Conservation (phyloP, 2,888 invertebrate species). For the Tinea trinotella region DNA sequence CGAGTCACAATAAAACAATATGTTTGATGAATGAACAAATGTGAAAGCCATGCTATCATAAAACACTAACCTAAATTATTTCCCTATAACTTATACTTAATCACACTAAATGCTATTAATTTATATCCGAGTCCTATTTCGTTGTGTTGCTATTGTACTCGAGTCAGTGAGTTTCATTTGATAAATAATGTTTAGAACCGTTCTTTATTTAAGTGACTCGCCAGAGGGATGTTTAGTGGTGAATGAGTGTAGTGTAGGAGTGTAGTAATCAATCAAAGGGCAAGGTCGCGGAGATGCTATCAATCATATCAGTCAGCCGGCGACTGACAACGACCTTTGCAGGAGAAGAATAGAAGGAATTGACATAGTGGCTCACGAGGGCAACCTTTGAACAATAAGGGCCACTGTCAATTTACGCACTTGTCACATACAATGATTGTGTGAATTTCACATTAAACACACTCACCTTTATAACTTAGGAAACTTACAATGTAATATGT, state of each 20-base stretch:
- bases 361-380: background rate
- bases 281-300: background rate
- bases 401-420: background rate
- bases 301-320: slow-evolving; percentile 6
- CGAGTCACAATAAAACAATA: no score
- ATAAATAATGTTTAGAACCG: background rate
- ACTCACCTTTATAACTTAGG: no score
- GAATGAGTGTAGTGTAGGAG: background rate
- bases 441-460: no score
- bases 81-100: no score
- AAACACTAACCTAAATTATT: no score
- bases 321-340: background rate
- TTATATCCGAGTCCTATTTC: no score
- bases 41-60: background rate
- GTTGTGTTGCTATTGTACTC: no score
- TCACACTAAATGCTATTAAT: no score
- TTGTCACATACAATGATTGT: background rate
- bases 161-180: no score
- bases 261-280: background rate
- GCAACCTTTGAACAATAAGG: background rate
- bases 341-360: slow-evolving; percentile 5
- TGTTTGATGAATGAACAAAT: background rate
- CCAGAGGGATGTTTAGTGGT: background rate
- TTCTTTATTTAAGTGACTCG: background rate
- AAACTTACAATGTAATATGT: no score